Conservation (phyloP, 2,797 vertebrate species). For the Astyanax mexicanus region DNA sequence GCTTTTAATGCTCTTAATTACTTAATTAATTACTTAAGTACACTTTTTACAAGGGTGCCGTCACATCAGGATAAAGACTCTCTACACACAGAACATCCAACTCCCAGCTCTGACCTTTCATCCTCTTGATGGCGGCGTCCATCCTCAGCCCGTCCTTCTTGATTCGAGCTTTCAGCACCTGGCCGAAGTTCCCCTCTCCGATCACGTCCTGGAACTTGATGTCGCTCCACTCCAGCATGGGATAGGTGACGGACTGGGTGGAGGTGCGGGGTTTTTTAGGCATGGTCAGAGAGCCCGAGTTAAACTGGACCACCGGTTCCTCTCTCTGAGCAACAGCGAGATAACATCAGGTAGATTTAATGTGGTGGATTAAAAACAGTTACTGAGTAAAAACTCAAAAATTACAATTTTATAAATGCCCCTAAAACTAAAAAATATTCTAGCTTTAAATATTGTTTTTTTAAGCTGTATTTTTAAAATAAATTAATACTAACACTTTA, state of each 20-base stretch:
- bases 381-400: too few relatives aligned
- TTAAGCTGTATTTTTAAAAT: too few relatives aligned
- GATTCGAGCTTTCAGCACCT: conserved; percentile 89
- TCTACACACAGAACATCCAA: background rate
- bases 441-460: too few relatives aligned
- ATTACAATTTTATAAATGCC: too few relatives aligned
- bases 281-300: conserved; percentile 83
- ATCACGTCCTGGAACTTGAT: conserved; percentile 93
- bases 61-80: background rate
- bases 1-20: too few relatives aligned
- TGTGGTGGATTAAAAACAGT: background rate
- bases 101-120: conserved; percentile 80
- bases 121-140: conserved; percentile 90
- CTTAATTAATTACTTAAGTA: too few relatives aligned
- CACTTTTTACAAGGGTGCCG: too few relatives aligned
- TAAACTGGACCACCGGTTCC: conserved; percentile 89
- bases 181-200: conserved; percentile 89
- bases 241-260: conserved; percentile 83
- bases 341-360: background rate
- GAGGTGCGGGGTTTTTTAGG: conserved; percentile 81
- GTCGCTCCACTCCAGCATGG: conserved; percentile 88
- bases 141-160: conserved; percentile 89
- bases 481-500: too few relatives aligned
- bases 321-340: conserved; percentile 76
- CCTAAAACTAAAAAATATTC: too few relatives aligned